These are phyloP conservation scores for Eueides isabella DNA, from an alignment of 1,140 invertebrate species.

Conservation along the genomic window DNA sequence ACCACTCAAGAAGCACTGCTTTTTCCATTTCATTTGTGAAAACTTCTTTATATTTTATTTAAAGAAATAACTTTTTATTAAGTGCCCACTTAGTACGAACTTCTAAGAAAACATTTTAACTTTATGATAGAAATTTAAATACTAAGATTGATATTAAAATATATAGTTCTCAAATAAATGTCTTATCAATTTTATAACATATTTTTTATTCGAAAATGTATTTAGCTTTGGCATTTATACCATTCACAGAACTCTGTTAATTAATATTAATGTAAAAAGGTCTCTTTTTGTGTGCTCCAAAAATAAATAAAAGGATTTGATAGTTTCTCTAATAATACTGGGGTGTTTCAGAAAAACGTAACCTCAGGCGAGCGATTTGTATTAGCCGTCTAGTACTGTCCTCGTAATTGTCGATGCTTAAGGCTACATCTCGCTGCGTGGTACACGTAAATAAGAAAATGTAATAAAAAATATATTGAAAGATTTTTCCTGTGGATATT, in stretches of 20 bases:
- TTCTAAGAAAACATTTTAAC: slow-evolving; percentile 22
- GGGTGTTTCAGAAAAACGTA: slow-evolving; percentile 70
- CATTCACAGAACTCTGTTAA: background rate
- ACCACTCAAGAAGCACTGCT: slow-evolving; percentile 59
- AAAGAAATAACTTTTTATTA: slow-evolving; percentile 28
- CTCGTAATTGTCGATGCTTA: slow-evolving; percentile 76
- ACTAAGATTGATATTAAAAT: slow-evolving; percentile 12
- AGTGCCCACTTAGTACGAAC: slow-evolving; percentile 7
- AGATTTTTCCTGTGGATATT: slow-evolving; percentile 2
- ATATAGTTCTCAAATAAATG: slow-evolving; percentile 18
- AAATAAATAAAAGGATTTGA: slow-evolving; percentile 62
- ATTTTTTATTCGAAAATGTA: background rate
- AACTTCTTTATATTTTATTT: slow-evolving; percentile 35
- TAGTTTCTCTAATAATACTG: slow-evolving; percentile 60
- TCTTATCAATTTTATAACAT: background rate
- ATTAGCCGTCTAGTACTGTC: slow-evolving; percentile 77
- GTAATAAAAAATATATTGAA: slow-evolving; percentile 10
- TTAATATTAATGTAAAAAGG: background rate
- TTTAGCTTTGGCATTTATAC: background rate
- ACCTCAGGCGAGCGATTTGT: slow-evolving; percentile 76
- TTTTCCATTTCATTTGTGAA: slow-evolving; percentile 45
- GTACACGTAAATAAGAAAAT: slow-evolving; percentile 55
- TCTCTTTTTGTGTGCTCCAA: slow-evolving; percentile 1
- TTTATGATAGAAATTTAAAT: slow-evolving; percentile 3
- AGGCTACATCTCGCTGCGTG: slow-evolving; percentile 64